Conservation (phyloP, 1,140 invertebrate species). For the Zaprionus nigranus region DNA sequence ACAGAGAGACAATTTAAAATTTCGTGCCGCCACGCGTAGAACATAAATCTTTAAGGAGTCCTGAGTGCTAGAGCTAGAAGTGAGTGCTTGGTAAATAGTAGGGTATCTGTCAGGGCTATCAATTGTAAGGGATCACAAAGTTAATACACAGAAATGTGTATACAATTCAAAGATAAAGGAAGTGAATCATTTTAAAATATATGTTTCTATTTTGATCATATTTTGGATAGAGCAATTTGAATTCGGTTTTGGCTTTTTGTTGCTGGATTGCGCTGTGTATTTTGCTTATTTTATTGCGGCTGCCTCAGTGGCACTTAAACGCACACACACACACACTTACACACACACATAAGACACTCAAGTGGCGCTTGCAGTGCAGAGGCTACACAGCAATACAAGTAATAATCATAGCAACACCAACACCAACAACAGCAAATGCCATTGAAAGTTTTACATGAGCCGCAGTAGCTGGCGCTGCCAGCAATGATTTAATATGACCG, state of each 20-base stretch:
- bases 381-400: slow-evolving; percentile 35
- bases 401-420: slow-evolving; percentile 47
- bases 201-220: background rate
- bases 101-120: background rate
- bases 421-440: slow-evolving; percentile 42
- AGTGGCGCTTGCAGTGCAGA: slow-evolving; percentile 49
- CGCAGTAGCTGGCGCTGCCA: slow-evolving; percentile 14
- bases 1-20: slow-evolving; percentile 59
- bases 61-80: slow-evolving; percentile 25
- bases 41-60: slow-evolving; percentile 74
- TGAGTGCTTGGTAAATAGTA: background rate
- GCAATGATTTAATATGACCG: slow-evolving; percentile 63
- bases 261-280: slow-evolving; percentile 19
- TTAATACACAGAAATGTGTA: no score
- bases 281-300: slow-evolving; percentile 63
- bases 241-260: slow-evolving; percentile 19
- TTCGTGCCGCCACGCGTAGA: slow-evolving; percentile 38
- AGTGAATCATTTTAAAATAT: no score
- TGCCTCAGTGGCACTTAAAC: slow-evolving; percentile 43
- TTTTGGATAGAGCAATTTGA: background rate
- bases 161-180: no score
- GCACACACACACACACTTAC: slow-evolving; percentile 6
- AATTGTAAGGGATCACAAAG: background rate
- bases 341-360: slow-evolving; percentile 34
- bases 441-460: slow-evolving; percentile 72